Evolutionary conservation across 1,140 invertebrate species (phyloP), one percentile per base, ranked within the genome.

Genomic region (Parapsyche elsis): DNA sequence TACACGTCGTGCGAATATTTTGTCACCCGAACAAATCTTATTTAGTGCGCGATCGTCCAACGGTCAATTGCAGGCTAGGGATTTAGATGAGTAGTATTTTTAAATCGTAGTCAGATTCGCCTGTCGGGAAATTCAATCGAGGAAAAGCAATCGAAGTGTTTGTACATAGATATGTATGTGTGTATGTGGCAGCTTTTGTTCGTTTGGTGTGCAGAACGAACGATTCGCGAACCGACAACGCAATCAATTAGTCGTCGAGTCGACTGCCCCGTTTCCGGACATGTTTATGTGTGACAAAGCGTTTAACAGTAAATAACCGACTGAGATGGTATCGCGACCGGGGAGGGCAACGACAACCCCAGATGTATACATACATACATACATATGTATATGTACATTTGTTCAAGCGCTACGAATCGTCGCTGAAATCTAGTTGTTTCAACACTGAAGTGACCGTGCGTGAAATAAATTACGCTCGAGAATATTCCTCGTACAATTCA

Each of bases 241-340:
- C 75, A 79, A 82, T 82, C 81, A 82, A 82, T 82, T 82, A 82
- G 79, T 67, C 53, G 61, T 64, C 53, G 61, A 26, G 14, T 53
- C 76, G 23, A 23, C 46, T 24, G 76, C 53, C 16, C 46, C 19
- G 70, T 76, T 53, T 24, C 30, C 24, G n/a, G 81, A 80, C 81
- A 82, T 82, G 81, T 82, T 82, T 82, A 82, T 82, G 79, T 80
- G 81, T 78, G 81, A 82, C 81, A 80, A 78, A 82, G 67, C 79
- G 70, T 79, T 80, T 82, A 82, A 80, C 81, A 78, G 46, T 80
- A 82, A 82, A 82, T 82, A 80, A 82, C 81, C 67, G 76, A 24
- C 67, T 9, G 46, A 82, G 81, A 82, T 82, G 49, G 74, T 78
- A 82, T 82, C 81, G 78, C 49, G 9, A 5, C 46, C 46, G 80